Evolutionary conservation across 2,888 invertebrate species (phyloP), one percentile per base, ranked within the genome.

Genomic region (Tanytarsus gracilentus): DNA sequence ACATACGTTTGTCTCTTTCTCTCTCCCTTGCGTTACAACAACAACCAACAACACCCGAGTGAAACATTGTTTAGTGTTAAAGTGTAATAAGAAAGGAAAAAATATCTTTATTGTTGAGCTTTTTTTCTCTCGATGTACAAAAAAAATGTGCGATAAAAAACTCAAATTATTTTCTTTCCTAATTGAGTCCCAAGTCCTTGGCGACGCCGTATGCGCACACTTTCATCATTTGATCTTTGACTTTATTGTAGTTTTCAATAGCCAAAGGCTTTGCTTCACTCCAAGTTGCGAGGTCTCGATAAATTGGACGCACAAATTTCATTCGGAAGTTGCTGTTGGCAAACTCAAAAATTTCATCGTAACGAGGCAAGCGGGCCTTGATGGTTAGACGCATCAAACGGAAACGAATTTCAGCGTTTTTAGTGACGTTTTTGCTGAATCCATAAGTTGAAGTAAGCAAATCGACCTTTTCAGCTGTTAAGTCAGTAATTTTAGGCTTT

Each of bases 301-400:
- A 95, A 51, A 96, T 77, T 2, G 95, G 93, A 29, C 91, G 79
- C 2, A 89, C 85, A 74, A 83, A 96, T 72, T 96, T 96, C 88
- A 95, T 89, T 60, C 96, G 80, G 30, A 95, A 95, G 68, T 89
- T 85, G 16, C 81, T 79, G 65, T 87, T 89, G 7, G 91, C 82
- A 76, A 95, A 94, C 18, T 80, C 71, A 61, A 95, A 75, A 1
- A 85, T 85, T 14, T 80, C 77, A 1, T 78, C 74, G 30, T 95
- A 74, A 67, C 82, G 82, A 0, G 79, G 76, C 78, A 90, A 85
- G 61, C 78, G 79, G 9, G 85, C 84, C 69, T 81, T 83, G n/a
- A 94, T 75, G 64, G 88, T 83, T 62, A 93, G 71, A 61, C 89
- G 79, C 50, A 91, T 71, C 85, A 92, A 89, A 53, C 87, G 83